Evolutionary conservation across 1,140 invertebrate genomes (phyloP), one percentile per base, ranked within the genome.

Genomic region (Anastatus disparis): DNA sequence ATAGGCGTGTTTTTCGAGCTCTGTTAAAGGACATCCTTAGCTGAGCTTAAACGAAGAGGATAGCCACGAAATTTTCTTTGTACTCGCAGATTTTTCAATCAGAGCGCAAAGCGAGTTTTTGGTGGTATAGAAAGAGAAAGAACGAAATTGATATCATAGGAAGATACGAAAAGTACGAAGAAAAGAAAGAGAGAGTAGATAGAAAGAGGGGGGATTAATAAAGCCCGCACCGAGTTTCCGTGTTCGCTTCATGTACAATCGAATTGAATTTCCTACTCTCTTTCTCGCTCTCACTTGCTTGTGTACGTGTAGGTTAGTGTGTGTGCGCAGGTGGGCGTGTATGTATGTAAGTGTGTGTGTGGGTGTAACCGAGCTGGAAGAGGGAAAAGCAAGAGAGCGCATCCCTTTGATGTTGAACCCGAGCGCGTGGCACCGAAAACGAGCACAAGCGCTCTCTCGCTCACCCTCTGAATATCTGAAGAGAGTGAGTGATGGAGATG

Each of bases 251-350:
- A 78, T 78, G 72, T 79, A 79, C 75, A 82, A 83, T 83, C 76
- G 80, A 82, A 83, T 82, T 83, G 79, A 76, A 83, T 83, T 83
- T 83, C 74, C n/a, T n/a, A n/a, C n/a, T n/a, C n/a, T n/a, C n/a
- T n/a, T n/a, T n/a, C n/a, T n/a, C 79, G 76, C 73, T 52, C 9
- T 68, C 50, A 70, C 56, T 59, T 71, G 71, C 75, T 44, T 75
- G 75, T 76, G 63, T 67, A 52, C 64, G 66, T 70, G 63, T 70
- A 58, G n/a, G n/a, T n/a, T n/a, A n/a, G n/a, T n/a, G 40, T 56
- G 20, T 35, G 27, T 46, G n/a, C n/a, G n/a, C n/a, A n/a, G n/a
- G n/a, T n/a, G n/a, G n/a, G n/a, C n/a, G 7, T 35, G 50, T 35
- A 35, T 10, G 31, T 35, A 35, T 35, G n/a, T n/a, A 35, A 68